A percentile compares a stretch with the other conserved stretches of the same genome.
Evolutionary conservation across 2,113 vertebrate genomes (phyloP).

Genomic region (Protomyctophum bolini): DNA sequence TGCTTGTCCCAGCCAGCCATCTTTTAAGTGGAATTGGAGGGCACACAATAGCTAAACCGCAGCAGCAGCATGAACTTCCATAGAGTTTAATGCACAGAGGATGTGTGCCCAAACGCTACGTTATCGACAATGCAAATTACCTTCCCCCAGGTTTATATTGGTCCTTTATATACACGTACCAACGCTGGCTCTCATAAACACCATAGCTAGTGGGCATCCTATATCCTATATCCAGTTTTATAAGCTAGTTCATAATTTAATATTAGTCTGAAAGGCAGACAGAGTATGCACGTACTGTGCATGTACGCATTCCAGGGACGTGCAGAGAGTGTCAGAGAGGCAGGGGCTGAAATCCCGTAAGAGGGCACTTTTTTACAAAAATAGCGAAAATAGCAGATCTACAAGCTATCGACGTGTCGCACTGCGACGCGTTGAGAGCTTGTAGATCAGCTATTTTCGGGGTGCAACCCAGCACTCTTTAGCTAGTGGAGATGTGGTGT

Average conservation of each 20-base stretch:
- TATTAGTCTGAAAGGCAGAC: conserved; percentile 40
- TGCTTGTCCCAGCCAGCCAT: neutral
- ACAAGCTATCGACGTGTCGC: too few species aligned
- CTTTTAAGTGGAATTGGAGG: neutral
- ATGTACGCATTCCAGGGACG: neutral
- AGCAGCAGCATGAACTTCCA: neutral
- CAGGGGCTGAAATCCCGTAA: too few species aligned
- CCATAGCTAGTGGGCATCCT: neutral
- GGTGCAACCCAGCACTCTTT: too few species aligned
- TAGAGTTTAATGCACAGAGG: conserved; percentile 1
- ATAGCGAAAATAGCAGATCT: too few species aligned
- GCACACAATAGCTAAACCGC: neutral
- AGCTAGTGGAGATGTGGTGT: too few species aligned
- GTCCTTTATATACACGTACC: neutral
- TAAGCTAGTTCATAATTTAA: conserved; percentile 26
- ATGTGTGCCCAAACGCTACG: neutral
- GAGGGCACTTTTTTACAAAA: too few species aligned
- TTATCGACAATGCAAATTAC: too few species aligned
- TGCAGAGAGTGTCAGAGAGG: too few species aligned
- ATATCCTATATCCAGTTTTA: conserved; percentile 18
- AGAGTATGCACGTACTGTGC: conserved; percentile 28
- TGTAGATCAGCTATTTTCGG: too few species aligned
- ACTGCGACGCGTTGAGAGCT: too few species aligned
- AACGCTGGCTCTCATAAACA: neutral
- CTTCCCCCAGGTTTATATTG: neutral